Base-by-base conservation (phyloP, 1,140 invertebrate genomes). In the Alviniconcha marisindica region DNA sequence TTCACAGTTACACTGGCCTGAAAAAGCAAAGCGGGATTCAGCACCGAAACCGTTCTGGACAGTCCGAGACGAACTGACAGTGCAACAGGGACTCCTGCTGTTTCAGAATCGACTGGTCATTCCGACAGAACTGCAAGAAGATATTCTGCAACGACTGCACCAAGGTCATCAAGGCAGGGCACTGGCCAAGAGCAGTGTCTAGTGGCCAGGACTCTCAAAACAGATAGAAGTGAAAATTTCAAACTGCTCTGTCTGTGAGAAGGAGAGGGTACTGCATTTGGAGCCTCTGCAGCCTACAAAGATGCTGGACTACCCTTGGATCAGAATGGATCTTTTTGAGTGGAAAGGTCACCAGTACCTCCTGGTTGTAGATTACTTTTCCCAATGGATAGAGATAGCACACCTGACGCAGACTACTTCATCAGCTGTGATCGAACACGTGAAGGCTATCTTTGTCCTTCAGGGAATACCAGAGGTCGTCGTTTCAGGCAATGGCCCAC, bases 391-490 rank as follows among this genome's bases (percentile, higher is more conserved):
- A 14, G 63, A 69, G 33, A 69, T 69, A 21, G 28, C 63, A 15
- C 12, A 28, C 28, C n/a, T 69, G 63, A 69, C 14, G 33, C n/a
- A 69, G 28, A 28, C n/a, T 18, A 69, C 33, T n/a, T 51, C 1
- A 12, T 21, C 12, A 15, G 48, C 12, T 51, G 33, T 69, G 15
- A 36, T 28, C 12, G 63, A 69, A 28, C 33, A 69, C 33, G 14
- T n/a, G 14, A 69, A 69, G 28, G 14, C 63, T 0, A 69, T 69
- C 14, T 69, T 69, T 28, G 3, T 12, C 14, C n/a, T 12, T 28
- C 63, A 69, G 28, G 63, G 63, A 10, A 66, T 66, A 7, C 63
- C 63, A 14, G 63, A 66, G n/a, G n/a, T 66, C n/a, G n/a, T n/a
- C n/a, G n/a, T n/a, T n/a, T n/a, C n/a, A n/a, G n/a, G n/a, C n/a